Base-by-base conservation (phyloP, 2,797 vertebrate species). In the Karalla daura region DNA sequence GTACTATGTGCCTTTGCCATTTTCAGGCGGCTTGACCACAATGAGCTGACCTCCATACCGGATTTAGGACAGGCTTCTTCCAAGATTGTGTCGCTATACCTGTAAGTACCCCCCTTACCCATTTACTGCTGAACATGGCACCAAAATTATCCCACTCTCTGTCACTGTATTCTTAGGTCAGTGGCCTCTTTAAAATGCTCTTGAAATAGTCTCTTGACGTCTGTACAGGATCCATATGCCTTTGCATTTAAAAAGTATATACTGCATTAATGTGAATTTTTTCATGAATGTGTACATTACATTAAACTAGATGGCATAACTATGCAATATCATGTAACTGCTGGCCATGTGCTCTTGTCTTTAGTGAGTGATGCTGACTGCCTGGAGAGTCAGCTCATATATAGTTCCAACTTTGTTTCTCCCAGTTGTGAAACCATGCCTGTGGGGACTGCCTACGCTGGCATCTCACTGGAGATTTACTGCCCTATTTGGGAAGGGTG, bases 21-120 rank as follows among this genome's bases (percentile, higher is more conserved):
- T 85, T 85, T 60, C 88, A 99, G 98, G 80, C 91, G 88, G 53
- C 89, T 99, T 91, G 95, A 93, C 89, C 94, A 96, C 93, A 99
- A 99, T 5, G 94, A 96, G 75, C 89, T 99, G 92, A 95, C 92
- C 15, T 76, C 93, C 51, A 91, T 99, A 69, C 98, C 98, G 0
- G 93, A 91, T 47, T 92, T 99, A 68, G 96, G 96, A 63, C 63
- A 80, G 0, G 92, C 93, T 28, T 90, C 96, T 20, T 63, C 93
- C 30, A 85, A 70, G 0, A n/a, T 98, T 50, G 76, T 90, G 39
- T 92, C 93, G 17, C 94, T 99, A 43, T 92, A 94, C 80, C 91
- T 99, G 98, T 99, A 91, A 99, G 98, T 97, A 88, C 59, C 14
- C 3, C 67, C 41, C 37, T 35, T 55, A 6, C 4, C 36, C 49